Conservation (phyloP, 2,113 vertebrate species). For the Mus pahari region DNA sequence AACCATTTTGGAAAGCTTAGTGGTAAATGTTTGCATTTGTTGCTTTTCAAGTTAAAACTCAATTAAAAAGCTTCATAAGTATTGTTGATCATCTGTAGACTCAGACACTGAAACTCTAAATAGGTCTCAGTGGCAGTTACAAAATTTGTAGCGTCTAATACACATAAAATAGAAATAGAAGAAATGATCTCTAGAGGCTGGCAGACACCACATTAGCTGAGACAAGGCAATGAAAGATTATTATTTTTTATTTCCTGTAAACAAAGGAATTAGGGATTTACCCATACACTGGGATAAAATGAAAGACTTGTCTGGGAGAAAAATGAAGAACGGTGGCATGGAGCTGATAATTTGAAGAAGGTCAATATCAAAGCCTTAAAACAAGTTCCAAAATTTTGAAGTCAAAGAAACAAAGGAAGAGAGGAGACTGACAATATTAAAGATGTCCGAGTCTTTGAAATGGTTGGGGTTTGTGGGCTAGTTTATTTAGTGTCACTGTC, state of each 20-base stretch:
- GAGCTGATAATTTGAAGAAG: constrained; percentile 7
- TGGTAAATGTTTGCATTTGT: constrained; percentile 70
- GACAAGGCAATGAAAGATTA: constrained; percentile 64
- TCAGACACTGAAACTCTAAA: constrained; percentile 71
- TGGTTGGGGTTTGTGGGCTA: neutral
- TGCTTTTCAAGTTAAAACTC: constrained; percentile 64
- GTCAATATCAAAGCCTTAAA: neutral
- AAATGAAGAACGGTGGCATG: constrained; percentile 55
- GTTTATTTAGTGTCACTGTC: constrained; percentile 12
- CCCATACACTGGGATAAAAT: constrained; percentile 75
- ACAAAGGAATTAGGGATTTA: constrained; percentile 48
- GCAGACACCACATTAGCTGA: constrained; percentile 81
- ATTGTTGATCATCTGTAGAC: constrained; percentile 74
- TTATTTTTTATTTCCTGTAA: constrained; percentile 24
- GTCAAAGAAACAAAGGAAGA: neutral
- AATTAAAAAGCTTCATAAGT: constrained; percentile 57
- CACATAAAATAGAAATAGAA: constrained; percentile 83
- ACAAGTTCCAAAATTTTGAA: neutral
- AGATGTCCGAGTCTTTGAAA: neutral
- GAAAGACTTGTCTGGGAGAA: constrained; percentile 67
- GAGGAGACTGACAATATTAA: neutral
- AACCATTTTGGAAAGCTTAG: constrained; percentile 69
- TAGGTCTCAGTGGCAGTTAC: constrained; percentile 80
- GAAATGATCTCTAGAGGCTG: constrained; percentile 74
- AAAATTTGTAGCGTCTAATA: constrained; percentile 81